Percentiles rank a stretch among this genome's conserved stretches.
Conservation (phyloP, 2,888 invertebrate species). For the Philaethria dido region DNA sequence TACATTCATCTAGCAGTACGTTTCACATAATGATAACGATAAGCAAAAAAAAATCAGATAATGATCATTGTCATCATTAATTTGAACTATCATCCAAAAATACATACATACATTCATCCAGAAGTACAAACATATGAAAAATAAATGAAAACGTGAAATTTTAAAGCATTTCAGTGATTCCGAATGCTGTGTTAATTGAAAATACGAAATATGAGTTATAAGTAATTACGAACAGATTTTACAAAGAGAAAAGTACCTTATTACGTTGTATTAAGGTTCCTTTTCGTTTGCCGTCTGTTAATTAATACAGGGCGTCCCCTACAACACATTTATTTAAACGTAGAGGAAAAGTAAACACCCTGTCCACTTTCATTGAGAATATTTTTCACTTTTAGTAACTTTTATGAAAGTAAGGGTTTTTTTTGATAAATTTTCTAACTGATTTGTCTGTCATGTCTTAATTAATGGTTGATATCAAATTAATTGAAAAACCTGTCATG, state of each 20-base stretch:
- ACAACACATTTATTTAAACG: slow-evolving; percentile 29
- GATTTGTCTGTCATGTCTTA: background rate
- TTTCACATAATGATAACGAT: background rate
- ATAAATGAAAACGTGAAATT: slow-evolving; percentile 21
- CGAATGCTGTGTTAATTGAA: slow-evolving; percentile 28
- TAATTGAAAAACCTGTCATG: background rate
- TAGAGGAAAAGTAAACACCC: slow-evolving; percentile 28
- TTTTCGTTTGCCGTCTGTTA: slow-evolving; percentile 19
- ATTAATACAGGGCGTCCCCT: slow-evolving; percentile 25
- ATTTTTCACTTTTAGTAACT: background rate
- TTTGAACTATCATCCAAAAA: background rate
- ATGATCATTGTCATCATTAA: background rate
- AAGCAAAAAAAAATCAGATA: background rate
- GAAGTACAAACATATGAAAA: background rate
- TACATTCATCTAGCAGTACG: too few species aligned
- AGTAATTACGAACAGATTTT: slow-evolving; percentile 17
- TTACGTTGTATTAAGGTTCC: background rate
- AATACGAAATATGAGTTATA: slow-evolving; percentile 31
- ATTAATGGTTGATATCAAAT: background rate
- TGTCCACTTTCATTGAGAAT: background rate
- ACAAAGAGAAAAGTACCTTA: slow-evolving; percentile 9
- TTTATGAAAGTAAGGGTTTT: background rate
- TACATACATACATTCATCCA: background rate
- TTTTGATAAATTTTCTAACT: background rate
- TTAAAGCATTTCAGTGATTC: slow-evolving; percentile 26